These are phyloP conservation scores for Forbesichthys papilliferus DNA, from an alignment of 2,113 vertebrate genomes.

Conservation along the genomic window DNA sequence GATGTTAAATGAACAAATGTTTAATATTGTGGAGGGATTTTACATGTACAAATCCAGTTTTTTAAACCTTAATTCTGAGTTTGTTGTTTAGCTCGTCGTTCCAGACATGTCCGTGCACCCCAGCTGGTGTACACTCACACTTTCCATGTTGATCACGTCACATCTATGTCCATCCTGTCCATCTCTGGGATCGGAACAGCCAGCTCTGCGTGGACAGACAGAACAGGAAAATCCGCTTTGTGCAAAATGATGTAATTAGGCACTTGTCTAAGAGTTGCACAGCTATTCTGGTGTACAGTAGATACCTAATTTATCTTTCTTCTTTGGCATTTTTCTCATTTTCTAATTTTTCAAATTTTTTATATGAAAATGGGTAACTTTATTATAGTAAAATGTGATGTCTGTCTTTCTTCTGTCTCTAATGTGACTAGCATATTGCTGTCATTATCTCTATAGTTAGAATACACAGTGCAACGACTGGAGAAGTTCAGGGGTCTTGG, in stretches of 20 bases:
- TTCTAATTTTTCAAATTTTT: too few relatives aligned
- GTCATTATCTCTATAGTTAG: not conserved
- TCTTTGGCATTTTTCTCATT: not conserved
- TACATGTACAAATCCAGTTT: not conserved
- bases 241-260: constrained; percentile 60
- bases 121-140: constrained; percentile 29
- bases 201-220: constrained; percentile 40
- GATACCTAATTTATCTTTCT: constrained; percentile 3
- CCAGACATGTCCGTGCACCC: constrained; percentile 22
- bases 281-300: constrained; percentile 28
- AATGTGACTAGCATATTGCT: not conserved
- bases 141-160: constrained; percentile 38
- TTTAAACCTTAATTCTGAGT: not conserved
- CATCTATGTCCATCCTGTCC: constrained; percentile 13
- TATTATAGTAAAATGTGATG: not conserved
- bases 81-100: constrained; percentile 2
- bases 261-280: constrained; percentile 35
- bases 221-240: constrained; percentile 57
- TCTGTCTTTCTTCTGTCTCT: not conserved
- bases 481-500: not conserved
- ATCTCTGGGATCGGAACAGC: constrained; percentile 37
- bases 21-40: constrained; percentile 11
- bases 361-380: not conserved
- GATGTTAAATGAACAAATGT: not conserved
- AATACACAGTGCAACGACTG: not conserved